These are phyloP conservation scores for Oreohelix idahoensis DNA, from an alignment of 1,140 invertebrate genomes.

Conservation along the genomic window DNA sequence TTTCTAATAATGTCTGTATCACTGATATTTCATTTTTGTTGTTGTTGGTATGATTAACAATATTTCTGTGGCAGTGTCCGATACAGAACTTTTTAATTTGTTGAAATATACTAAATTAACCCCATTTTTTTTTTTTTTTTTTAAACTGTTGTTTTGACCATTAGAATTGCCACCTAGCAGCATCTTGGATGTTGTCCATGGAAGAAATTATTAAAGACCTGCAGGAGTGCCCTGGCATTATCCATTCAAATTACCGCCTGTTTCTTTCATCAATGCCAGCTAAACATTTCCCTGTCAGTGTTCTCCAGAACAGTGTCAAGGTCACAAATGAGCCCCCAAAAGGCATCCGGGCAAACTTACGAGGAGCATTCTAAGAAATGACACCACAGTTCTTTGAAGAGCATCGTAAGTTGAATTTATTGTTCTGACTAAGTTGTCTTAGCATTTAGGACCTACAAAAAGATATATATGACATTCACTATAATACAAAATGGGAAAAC, in stretches of 20 bases:
- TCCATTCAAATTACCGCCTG: constrained; percentile 71
- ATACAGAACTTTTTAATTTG: no score
- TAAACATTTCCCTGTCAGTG: constrained; percentile 72
- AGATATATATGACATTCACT: no score
- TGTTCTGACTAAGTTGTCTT: no score
- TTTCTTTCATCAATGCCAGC: constrained; percentile 74
- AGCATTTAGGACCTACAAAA: no score
- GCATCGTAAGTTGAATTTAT: constrained; percentile 79
- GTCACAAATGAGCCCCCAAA: constrained; percentile 75
- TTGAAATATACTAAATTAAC: no score
- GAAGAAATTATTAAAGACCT: constrained; percentile 71
- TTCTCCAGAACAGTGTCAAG: constrained; percentile 74
- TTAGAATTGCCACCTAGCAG: constrained; percentile 74
- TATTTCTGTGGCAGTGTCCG: no score
- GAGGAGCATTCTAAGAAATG: constrained; percentile 76
- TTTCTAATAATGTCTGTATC: no score
- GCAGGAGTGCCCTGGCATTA: constrained; percentile 64
- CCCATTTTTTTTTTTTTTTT: no score
- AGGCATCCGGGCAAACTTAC: constrained; percentile 79
- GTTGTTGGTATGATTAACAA: no score
- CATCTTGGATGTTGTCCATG: constrained; percentile 73
- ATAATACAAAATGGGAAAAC: no score
- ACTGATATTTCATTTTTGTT: no score
- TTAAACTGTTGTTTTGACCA: neutral
- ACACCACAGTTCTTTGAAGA: constrained; percentile 81